Evolutionary conservation across 2,797 vertebrate species (phyloP), one percentile per base, ranked within the genome.

Genomic region (Sebastes hubbsi): DNA sequence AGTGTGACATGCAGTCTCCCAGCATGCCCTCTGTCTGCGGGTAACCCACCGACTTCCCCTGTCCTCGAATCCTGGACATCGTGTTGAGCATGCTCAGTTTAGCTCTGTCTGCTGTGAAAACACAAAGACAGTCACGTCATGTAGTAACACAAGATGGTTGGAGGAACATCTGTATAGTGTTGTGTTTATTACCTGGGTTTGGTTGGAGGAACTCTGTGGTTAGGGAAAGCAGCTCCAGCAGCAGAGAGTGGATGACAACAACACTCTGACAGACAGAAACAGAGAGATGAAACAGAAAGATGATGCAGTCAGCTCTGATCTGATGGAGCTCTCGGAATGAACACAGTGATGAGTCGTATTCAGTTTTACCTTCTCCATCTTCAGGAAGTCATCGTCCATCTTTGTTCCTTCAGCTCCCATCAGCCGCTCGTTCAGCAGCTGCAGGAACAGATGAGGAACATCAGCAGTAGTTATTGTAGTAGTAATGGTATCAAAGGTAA

Each of bases 191-290:
- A 98, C 98, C 97, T 95, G 97, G 97, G 95, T 98, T 98, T 10
- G 98, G 98, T 66, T 99, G 98, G 49, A 99, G 97, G 86, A 97
- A 97, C 73, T 98, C 97, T 0, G 97, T 98, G 61, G 97, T 96
- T 95, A 94, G 98, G 46, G 96, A 96, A 56, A 98, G 87, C 65
- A 99, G 96, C 68, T 98, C 97, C 1, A 95, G 22, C 72, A 98
- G 95, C 75, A 96, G 94, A 90, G 96, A 96, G 83, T 95, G 96
- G 63, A 97, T 96, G 80, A 96, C 73, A 24, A 96, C 94, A 30
- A 95, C 76, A 95, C 94, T 59, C 97, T 98, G 92, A 66, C 0
- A 18, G 49, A 89, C 36, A 38, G 36, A 38, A 92, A 66, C 0
- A 20, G 49, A 89, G 36, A 36, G 36, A 36, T 36, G 36, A 13